A percentile compares a stretch with the other conserved stretches of the same genome.
Evolutionary conservation across 2,113 vertebrate genomes (phyloP).

Genomic region (Pangasianodon gigas): DNA sequence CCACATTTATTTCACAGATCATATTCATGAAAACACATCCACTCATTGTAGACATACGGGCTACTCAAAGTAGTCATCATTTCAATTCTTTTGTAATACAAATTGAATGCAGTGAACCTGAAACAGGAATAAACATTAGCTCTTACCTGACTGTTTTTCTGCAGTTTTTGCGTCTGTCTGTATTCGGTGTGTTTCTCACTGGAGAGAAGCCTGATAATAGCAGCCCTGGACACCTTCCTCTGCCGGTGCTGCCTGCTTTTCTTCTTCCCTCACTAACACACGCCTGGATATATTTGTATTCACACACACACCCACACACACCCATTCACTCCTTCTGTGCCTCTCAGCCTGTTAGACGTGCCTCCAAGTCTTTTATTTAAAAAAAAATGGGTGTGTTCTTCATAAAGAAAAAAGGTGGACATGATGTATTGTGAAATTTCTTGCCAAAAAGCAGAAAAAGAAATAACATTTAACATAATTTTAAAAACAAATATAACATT

Average conservation of each 20-base stretch:
- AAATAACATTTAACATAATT: not conserved
- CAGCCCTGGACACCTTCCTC: not conserved
- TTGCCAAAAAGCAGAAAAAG: no score
- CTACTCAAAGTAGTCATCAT: not conserved
- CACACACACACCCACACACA: not conserved
- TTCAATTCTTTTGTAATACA: not conserved
- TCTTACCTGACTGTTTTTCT: slow-evolving; percentile 7
- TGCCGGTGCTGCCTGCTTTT: not conserved
- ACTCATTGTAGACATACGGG: not conserved
- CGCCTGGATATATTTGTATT: not conserved
- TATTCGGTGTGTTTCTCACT: not conserved
- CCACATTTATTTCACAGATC: not conserved
- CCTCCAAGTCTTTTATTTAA: not conserved
- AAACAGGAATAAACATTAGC: not conserved
- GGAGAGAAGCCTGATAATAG: not conserved
- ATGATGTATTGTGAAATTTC: no score
- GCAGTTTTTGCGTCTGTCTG: not conserved
- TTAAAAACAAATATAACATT: not conserved
- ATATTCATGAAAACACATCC: not conserved
- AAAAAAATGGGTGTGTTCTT: not conserved
- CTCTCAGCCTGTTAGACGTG: not conserved
- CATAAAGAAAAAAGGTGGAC: not conserved
- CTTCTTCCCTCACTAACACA: not conserved
- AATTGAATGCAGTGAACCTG: not conserved
- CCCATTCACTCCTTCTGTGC: not conserved